phyloP scores from a whole-genome alignment of 2,888 invertebrate species.

The Sussaba pulchella region DNA sequence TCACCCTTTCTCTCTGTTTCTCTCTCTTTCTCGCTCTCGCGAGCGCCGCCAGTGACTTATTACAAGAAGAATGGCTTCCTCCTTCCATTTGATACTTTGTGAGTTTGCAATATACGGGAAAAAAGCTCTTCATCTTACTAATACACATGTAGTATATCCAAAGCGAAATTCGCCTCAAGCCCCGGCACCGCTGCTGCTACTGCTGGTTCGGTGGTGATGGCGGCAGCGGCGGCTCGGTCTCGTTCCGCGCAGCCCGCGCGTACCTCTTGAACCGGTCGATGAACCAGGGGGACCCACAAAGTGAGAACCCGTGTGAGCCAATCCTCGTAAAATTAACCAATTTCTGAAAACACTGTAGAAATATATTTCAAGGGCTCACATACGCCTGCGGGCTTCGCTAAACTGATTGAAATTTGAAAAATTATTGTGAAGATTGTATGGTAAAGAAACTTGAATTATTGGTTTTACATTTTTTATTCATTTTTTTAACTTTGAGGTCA shows the following conservation, averaged over 20 bases:
- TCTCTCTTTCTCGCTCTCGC: slow-evolving; percentile 6
- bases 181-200: slow-evolving; percentile 24
- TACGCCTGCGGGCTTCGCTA: too few relatives aligned
- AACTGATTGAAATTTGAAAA: too few relatives aligned
- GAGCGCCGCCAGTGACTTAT: slow-evolving; percentile 59
- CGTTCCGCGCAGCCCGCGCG: slow-evolving; percentile 34
- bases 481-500: too few relatives aligned
- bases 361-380: too few relatives aligned
- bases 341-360: slow-evolving; percentile 12
- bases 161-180: slow-evolving; percentile 57
- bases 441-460: too few relatives aligned
- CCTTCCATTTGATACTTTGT: slow-evolving; percentile 67
- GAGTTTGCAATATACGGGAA: slow-evolving; percentile 67
- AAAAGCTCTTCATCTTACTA: slow-evolving; percentile 67
- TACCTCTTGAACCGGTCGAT: slow-evolving; percentile 47
- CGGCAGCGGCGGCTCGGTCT: slow-evolving; percentile 19
- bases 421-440: too few relatives aligned
- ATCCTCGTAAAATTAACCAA: slow-evolving; percentile 34
- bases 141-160: slow-evolving; percentile 61
- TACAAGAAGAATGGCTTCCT: slow-evolving; percentile 68
- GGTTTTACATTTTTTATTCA: too few relatives aligned
- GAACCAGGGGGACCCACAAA: slow-evolving; percentile 49
- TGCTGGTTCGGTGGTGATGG: too few relatives aligned
- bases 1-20: background rate
- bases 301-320: slow-evolving; percentile 20